A percentile compares a stretch with the other conserved stretches of the same genome.
Evolutionary conservation across 2,113 vertebrate species (phyloP).

Genomic region (Lathamus discolor): DNA sequence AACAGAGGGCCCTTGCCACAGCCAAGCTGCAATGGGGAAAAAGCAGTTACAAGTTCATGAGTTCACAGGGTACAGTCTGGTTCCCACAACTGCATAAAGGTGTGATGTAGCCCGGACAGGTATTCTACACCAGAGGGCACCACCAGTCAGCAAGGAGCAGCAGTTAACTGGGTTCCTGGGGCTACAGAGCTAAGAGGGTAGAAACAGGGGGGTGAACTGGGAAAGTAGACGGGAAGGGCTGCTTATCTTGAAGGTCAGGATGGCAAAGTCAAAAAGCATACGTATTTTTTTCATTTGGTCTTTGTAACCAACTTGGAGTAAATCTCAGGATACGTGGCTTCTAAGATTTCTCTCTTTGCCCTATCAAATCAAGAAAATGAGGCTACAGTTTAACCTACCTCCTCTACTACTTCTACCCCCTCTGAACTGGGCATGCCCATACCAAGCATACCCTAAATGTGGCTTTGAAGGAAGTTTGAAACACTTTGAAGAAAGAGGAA

Average conservation of each 20-base stretch:
- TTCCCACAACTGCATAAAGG: neutral
- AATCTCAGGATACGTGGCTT: neutral
- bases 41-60: neutral
- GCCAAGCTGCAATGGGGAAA: neutral
- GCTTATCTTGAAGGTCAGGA: neutral
- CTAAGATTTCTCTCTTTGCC: neutral
- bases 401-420: neutral
- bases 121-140: conserved; percentile 39
- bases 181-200: neutral
- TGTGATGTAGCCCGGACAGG: neutral
- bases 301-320: neutral
- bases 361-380: neutral
- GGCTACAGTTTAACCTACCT: neutral
- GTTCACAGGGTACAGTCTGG: neutral
- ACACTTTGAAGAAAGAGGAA: neutral
- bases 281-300: neutral
- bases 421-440: neutral
- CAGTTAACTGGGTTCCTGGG: neutral
- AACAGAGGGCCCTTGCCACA: neutral
- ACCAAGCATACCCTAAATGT: neutral
- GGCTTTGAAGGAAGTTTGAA: neutral
- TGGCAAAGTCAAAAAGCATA: neutral
- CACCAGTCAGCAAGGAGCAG: conserved; percentile 37
- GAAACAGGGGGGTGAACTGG: neutral
- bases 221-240: neutral